Base-by-base conservation (phyloP, 2,113 vertebrate genomes). In the Bos javanicus region DNA sequence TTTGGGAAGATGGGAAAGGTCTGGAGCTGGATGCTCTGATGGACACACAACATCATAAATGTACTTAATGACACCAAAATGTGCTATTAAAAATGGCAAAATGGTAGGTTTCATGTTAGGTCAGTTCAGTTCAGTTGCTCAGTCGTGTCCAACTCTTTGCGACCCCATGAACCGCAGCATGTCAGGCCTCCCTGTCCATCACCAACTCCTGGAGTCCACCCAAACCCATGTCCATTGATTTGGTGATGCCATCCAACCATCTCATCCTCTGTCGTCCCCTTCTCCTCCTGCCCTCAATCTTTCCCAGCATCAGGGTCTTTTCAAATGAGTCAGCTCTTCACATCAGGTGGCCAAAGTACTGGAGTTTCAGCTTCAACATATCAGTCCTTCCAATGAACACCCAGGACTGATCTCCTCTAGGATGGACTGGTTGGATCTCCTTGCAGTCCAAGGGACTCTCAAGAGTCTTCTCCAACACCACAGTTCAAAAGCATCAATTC, bases 41-140 rank as follows among this genome's bases (percentile, higher is more conserved):
- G 25, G n/a, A 1, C 0, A 7, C 5, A 14, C 33, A 52, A 1
- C 17, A 14, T 0, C 0, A 0, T 7, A 15, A 10, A 23, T 6
- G 7, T 12, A 10, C n/a, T 19, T 9, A 21, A 2, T 12, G 62
- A 56, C 19, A 0, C 87, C 5, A 23, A 3, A 13, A 2, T 28
- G 6, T 0, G 0, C 10, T 0, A 12, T 19, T 3, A 39, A 30
- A 28, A 5, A 7, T 2, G 6, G n/a, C 4, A 21, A 23, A 23
- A 21, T 0, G 9, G 16, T 3, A 17, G 19, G 10, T 19, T 30
- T 16, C 28, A 30, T 43, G 6, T 33, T 33, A 15, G 33, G 33
- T 67, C 64, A n/a, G 33, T 67, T 67, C 39, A 39, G 39, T 39
- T 39, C 39, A 39, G 39, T 39, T 39, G 39, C 39, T 39, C 39